Evolutionary conservation across 2,113 vertebrate genomes (phyloP).

Genomic region (Xenus cinereus): DNA sequence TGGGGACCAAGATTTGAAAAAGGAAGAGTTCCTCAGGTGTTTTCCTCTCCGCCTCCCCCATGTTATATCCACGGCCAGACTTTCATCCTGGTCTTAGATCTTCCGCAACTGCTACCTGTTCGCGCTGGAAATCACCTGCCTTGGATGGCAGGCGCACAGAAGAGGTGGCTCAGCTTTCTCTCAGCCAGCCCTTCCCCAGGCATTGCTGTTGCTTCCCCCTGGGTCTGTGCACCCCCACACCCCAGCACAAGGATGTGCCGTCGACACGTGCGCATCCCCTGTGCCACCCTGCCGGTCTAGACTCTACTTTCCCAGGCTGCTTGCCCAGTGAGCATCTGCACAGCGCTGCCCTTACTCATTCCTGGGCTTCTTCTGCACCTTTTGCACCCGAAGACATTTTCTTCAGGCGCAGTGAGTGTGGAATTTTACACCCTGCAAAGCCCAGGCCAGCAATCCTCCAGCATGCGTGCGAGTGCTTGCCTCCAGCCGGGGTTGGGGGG

Average conservation of each 20-base stretch:
- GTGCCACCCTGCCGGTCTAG: not conserved
- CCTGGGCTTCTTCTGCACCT: not conserved
- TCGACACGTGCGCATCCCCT: fast-evolving
- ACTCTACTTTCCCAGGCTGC: not conserved
- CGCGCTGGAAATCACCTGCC: not conserved
- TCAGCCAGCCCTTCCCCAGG: not conserved
- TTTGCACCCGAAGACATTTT: not conserved
- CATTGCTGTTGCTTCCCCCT: not conserved
- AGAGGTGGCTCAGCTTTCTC: not conserved
- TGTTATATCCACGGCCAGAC: not conserved
- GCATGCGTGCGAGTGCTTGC: fast-evolving
- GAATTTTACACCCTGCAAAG: not conserved
- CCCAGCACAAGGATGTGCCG: too few relatives aligned
- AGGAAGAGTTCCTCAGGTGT: not conserved
- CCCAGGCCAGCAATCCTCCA: not conserved
- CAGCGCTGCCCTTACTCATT: not conserved
- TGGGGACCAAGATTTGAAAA: not conserved
- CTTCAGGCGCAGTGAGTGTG: not conserved
- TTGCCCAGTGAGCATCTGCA: fast-evolving
- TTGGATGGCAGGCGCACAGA: fast-evolving
- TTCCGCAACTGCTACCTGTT: not conserved
- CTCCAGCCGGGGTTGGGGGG: not conserved
- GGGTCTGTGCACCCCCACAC: not conserved
- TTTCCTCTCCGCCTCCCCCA: not conserved
- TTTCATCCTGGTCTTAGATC: not conserved